Percentiles rank a stretch among this genome's conserved stretches.
Evolutionary conservation across 2,888 invertebrate genomes (phyloP).

Genomic region (Cheilosia variabilis): DNA sequence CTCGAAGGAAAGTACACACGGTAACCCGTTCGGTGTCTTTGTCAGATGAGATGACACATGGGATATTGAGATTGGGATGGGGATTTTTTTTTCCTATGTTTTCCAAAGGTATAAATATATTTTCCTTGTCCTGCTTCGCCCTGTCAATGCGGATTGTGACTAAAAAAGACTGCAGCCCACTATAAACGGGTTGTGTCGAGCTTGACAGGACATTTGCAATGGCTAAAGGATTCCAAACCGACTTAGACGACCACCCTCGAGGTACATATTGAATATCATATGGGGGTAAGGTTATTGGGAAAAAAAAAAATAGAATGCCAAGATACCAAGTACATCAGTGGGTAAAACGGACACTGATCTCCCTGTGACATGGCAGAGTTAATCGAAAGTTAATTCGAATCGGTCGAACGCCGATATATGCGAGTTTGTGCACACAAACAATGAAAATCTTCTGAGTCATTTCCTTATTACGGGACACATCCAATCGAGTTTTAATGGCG

Average conservation of each 20-base stretch:
- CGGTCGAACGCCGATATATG: constrained; percentile 77
- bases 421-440: constrained; percentile 59
- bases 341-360: constrained; percentile 42
- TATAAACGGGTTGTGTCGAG: constrained; percentile 70
- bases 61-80: constrained; percentile 26
- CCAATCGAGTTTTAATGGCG: constrained; percentile 76
- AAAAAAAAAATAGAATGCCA: constrained; percentile 44
- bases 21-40: constrained; percentile 58
- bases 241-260: not conserved
- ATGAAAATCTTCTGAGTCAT: constrained; percentile 75
- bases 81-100: constrained; percentile 7
- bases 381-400: constrained; percentile 83
- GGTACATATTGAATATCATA: constrained; percentile 52
- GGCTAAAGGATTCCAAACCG: constrained; percentile 32
- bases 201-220: constrained; percentile 70
- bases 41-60: constrained; percentile 36
- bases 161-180: constrained; percentile 47
- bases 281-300: constrained; percentile 65
- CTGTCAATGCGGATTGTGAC: constrained; percentile 48
- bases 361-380: constrained; percentile 79
- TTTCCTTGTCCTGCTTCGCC: not conserved
- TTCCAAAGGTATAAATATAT: too few species aligned
- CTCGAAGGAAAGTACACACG: not conserved
- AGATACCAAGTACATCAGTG: not conserved
- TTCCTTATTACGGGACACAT: constrained; percentile 65